These are phyloP conservation scores for Amniataba percoides DNA, from an alignment of 2,797 vertebrate species.

Conservation along the genomic window DNA sequence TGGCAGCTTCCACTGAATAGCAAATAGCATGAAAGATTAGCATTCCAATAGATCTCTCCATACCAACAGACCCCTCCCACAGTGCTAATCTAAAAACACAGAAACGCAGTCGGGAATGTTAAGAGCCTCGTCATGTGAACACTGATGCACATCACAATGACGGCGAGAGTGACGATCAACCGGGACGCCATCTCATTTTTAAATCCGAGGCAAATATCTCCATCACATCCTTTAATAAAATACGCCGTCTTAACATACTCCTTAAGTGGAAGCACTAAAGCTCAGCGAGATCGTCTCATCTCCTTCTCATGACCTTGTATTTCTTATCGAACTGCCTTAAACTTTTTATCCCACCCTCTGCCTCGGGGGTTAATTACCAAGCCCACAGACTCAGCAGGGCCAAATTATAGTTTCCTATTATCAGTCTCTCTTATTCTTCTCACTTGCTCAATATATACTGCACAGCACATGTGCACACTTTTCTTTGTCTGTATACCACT, in stretches of 20 bases:
- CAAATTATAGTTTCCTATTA: constrained; percentile 41
- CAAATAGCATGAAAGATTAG: constrained; percentile 75
- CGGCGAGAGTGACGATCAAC: background rate
- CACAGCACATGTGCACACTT: constrained; percentile 21
- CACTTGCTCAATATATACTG: constrained; percentile 10
- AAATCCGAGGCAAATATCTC: constrained; percentile 10
- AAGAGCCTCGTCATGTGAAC: constrained; percentile 62
- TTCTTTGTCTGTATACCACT: constrained; percentile 39
- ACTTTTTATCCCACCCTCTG: constrained; percentile 48
- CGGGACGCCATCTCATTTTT: background rate
- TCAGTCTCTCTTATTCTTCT: constrained; percentile 4
- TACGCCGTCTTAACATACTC: background rate
- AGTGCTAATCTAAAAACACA: constrained; percentile 67
- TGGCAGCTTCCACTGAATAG: constrained; percentile 63
- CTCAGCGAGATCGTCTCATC: constrained; percentile 27
- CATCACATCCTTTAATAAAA: background rate
- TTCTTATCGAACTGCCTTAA: constrained; percentile 35
- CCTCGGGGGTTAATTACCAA: constrained; percentile 73
- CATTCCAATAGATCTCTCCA: constrained; percentile 80
- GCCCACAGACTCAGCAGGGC: constrained; percentile 43
- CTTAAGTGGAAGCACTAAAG: background rate
- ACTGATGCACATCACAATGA: constrained; percentile 31
- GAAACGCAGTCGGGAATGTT: constrained; percentile 64
- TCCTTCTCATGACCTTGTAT: constrained; percentile 52
- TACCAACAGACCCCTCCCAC: constrained; percentile 68